Conservation (phyloP, 2,113 vertebrate genomes). For the Atractosteus spatula region DNA sequence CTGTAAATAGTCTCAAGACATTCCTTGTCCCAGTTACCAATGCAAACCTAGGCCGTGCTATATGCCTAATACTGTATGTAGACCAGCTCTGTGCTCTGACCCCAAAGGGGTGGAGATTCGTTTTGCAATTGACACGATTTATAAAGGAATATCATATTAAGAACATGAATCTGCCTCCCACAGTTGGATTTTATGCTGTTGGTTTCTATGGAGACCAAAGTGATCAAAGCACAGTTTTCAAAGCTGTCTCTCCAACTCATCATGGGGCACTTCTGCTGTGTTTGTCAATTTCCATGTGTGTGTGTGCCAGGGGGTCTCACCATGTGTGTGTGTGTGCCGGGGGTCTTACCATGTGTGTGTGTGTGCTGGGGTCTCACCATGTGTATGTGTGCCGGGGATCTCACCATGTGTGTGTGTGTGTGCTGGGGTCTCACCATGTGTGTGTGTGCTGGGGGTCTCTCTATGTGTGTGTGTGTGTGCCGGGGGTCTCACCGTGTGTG, state of each 20-base stretch:
- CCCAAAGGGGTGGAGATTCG: no score
- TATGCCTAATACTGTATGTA: no score
- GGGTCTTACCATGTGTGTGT: not conserved
- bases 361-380: not conserved
- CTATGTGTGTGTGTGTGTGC: no score
- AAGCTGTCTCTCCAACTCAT: not conserved
- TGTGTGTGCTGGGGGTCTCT: no score
- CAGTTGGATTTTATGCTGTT: conserved; percentile 3
- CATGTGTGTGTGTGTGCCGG: no score
- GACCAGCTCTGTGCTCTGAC: no score
- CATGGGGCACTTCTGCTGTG: not conserved
- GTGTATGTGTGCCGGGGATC: not conserved
- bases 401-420: not conserved
- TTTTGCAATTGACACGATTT: no score
- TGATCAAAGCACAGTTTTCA: not conserved
- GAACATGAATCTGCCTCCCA: conserved; percentile 6
- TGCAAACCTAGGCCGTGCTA: no score
- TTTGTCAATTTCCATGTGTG: not conserved
- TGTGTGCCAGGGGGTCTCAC: no score
- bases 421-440: no score
- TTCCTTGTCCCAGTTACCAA: no score
- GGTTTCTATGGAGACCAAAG: conserved; percentile 26
- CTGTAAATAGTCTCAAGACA: no score
- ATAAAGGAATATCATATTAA: not conserved
- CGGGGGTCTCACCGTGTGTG: not conserved